Evolutionary conservation across 2,113 vertebrate species (phyloP), one percentile per base, ranked within the genome.

Genomic region (Alaudala cheleensis): DNA sequence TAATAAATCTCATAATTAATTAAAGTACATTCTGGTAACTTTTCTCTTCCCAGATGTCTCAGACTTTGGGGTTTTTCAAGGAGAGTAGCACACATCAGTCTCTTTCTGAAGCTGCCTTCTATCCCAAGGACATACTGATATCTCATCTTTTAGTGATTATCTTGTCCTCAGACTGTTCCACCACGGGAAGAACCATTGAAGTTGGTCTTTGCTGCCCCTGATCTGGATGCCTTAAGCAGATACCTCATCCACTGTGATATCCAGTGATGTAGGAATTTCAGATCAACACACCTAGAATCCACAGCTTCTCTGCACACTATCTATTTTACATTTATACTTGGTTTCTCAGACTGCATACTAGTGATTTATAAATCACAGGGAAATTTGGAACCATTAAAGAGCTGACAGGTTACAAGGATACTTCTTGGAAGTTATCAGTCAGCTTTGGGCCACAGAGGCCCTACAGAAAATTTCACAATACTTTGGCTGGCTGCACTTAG

Each of bases 101-200:
- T 74, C 37, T 49, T 66, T 62, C 31, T 78, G 62, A 70, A 51
- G 47, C 20, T 64, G n/a, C 12, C 31, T 82, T 24, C n/a, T 10
- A 70, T 34, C 26, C 26, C 12, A 47, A 70, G 28, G 15, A 5
- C 0, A 2, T 42, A n/a, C 3, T 0, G 0, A 2, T 72, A 88
- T 19, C 29, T 10, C 11, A 34, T 6, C 17, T 58, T 73, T 42
- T 14, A 56, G 4, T 64, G 40, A 17, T 57, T 40, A 20, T 42
- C 26, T 50, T 74, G 33, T 6, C 22, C 9, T 40, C 60, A 86
- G 49, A 44, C 9, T 37, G 6, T 54, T 19, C 14, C 3, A 2
- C 21, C 24, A 42, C 9, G 28, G 3, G 51, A 57, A 86, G 24
- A 82, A 23, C 6, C 12, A 25, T 5, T 26, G 22, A 71, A 53